A percentile compares a stretch with the other conserved stretches of the same genome.
phyloP scores from a whole-genome alignment of 1,140 invertebrate genomes.

The Drosophila baimaii region DNA sequence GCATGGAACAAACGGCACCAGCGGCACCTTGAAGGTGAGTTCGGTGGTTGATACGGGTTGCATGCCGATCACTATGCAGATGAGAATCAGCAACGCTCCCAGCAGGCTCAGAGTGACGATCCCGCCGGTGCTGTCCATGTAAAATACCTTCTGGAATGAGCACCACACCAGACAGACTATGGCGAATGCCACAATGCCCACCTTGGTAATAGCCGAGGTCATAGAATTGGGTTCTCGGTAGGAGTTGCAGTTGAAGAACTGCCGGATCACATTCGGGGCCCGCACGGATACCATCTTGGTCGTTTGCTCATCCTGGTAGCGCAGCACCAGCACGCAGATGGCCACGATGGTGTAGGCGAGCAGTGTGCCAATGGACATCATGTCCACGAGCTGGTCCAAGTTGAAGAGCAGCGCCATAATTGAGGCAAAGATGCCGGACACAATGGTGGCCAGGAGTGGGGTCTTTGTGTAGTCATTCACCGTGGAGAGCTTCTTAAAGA shows the following conservation, averaged over 20 bases:
- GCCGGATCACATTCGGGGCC: slow-evolving; percentile 64
- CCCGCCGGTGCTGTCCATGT: slow-evolving; percentile 29
- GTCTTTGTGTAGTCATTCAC: slow-evolving; percentile 91
- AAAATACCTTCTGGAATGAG: slow-evolving; percentile 54
- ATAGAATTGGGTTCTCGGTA: slow-evolving; percentile 86
- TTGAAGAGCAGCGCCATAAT: slow-evolving; percentile 95
- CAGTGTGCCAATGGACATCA: slow-evolving; percentile 98
- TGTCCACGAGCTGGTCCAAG: slow-evolving; percentile 94
- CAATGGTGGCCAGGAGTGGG: slow-evolving; percentile 91
- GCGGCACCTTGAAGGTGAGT: slow-evolving; percentile 89
- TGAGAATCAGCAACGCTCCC: slow-evolving; percentile 63
- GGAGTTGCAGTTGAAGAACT: slow-evolving; percentile 87
- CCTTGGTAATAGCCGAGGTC: slow-evolving; percentile 87
- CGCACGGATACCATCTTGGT: slow-evolving; percentile 84
- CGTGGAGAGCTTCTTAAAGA: slow-evolving; percentile 90
- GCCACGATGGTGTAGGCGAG: slow-evolving; percentile 97
- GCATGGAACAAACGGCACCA: slow-evolving; percentile 93
- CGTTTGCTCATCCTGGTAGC: slow-evolving; percentile 85
- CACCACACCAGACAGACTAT: slow-evolving; percentile 69
- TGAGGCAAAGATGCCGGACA: slow-evolving; percentile 89
- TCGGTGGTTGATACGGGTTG: slow-evolving; percentile 75
- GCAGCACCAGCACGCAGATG: slow-evolving; percentile 93
- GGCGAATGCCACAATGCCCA: slow-evolving; percentile 85
- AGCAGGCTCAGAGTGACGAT: slow-evolving; percentile 69
- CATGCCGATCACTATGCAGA: slow-evolving; percentile 69